Base-by-base conservation (phyloP, 2,888 invertebrate genomes). In the Cosmia pyralina region DNA sequence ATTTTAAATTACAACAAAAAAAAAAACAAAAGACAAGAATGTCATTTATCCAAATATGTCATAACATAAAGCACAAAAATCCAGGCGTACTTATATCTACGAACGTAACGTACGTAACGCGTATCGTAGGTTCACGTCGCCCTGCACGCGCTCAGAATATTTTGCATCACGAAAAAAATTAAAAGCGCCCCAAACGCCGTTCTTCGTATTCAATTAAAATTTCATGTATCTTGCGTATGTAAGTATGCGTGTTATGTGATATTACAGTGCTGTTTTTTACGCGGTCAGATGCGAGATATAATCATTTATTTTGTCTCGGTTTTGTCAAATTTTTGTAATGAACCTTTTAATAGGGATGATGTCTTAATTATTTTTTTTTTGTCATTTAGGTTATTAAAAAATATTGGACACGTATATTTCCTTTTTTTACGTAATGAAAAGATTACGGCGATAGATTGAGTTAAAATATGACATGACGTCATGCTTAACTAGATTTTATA, bases 201-300 rank as follows among this genome's bases (percentile, higher is more conserved):
- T 58, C 83, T 79, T 75, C 72, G 59, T 72, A 68, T 83, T 83
- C 77, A 84, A 84, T 85, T 84, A 79, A 83, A 82, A 82, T 74
- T 11, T 19, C 64, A 84, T 63, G 52, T 72, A 66, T 50, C 62
- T 52, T 59, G 57, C 7, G 59, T 62, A 60, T 44, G 53, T 58
- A 59, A 38, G 46, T 60, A 50, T 19, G 55, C 64, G n/a, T 58
- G 53, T 66, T 71, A 50, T 57, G 34, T 55, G 4, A 65, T 48
- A 17, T 52, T 48, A 73, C n/a, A 1, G 11, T 34, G n/a, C 44
- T 38, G 46, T 8, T 34, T 64, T 64, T 68, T 65, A 48, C 11
- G 15, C 28, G 11, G 55, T 41, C 41, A 48, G 44, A 4, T 8
- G 22, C 5, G 46, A 10, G 50, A 50, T 50, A 28, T 28, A 28